Conservation (phyloP, 2,113 vertebrate species). For the Trichechus manatus region DNA sequence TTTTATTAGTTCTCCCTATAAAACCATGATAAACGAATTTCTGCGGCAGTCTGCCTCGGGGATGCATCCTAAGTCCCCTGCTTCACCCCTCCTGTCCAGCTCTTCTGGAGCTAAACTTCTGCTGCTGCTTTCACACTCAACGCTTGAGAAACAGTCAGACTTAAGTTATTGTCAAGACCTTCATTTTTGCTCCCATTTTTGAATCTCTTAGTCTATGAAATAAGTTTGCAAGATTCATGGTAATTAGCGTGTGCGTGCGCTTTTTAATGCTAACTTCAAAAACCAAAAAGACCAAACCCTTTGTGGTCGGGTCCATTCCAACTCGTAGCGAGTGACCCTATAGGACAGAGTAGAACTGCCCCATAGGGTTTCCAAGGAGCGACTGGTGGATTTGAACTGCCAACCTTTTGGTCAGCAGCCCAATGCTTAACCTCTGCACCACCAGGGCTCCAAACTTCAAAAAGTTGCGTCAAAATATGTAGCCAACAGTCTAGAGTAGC, state of each 20-base stretch:
- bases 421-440: no score
- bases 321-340: no score
- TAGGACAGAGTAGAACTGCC: no score
- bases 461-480: background rate
- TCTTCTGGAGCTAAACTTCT: background rate
- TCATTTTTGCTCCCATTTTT: background rate
- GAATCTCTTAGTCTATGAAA: background rate
- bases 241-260: background rate
- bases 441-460: background rate
- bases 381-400: no score
- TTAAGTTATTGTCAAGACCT: background rate
- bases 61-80: background rate
- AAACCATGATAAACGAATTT: constrained; percentile 2
- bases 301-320: no score
- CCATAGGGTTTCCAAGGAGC: no score
- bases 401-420: no score
- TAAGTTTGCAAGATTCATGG: background rate
- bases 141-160: background rate
- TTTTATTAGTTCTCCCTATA: background rate
- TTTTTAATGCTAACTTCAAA: constrained; percentile 27
- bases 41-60: background rate
- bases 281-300: background rate
- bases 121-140: background rate
- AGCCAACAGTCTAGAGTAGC: background rate
- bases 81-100: background rate